Evolutionary conservation across 2,797 vertebrate species (phyloP).

Genomic region (Hirundo rustica): DNA sequence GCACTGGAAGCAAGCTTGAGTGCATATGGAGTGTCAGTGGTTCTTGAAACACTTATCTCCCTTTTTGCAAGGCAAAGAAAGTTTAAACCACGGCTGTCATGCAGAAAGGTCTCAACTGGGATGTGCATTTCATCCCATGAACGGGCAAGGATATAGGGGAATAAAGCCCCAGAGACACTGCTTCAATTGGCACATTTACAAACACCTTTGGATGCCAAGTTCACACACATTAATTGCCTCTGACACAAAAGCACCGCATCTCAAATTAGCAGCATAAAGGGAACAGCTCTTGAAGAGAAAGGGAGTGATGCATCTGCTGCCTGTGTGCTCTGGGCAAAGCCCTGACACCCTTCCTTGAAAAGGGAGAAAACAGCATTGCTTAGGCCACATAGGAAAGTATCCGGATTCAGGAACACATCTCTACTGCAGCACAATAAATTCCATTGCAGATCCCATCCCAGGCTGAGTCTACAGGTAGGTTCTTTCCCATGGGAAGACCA

Average conservation of each 20-base stretch:
- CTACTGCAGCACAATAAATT: background rate
- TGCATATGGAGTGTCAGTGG: fast-evolving
- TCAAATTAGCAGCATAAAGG: background rate
- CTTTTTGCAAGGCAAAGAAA: background rate
- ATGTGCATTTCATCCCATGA: background rate
- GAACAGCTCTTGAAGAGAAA: background rate
- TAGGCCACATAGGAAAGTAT: fast-evolving
- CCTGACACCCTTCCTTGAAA: background rate
- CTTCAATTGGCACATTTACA: background rate
- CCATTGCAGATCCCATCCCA: background rate
- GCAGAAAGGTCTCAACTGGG: background rate
- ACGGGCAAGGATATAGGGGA: background rate
- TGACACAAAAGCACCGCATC: background rate
- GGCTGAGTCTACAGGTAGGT: background rate
- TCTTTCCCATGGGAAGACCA: background rate
- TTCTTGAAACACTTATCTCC: background rate
- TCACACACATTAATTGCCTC: background rate
- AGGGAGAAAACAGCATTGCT: background rate
- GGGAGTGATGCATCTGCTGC: background rate
- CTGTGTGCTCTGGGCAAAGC: background rate
- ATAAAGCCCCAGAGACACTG: background rate
- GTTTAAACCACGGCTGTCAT: background rate
- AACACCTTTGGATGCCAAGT: background rate
- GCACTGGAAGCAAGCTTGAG: background rate
- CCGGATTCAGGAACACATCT: background rate